These are phyloP conservation scores for Lampropteryx suffumata DNA, from an alignment of 2,888 invertebrate genomes.

Conservation along the genomic window DNA sequence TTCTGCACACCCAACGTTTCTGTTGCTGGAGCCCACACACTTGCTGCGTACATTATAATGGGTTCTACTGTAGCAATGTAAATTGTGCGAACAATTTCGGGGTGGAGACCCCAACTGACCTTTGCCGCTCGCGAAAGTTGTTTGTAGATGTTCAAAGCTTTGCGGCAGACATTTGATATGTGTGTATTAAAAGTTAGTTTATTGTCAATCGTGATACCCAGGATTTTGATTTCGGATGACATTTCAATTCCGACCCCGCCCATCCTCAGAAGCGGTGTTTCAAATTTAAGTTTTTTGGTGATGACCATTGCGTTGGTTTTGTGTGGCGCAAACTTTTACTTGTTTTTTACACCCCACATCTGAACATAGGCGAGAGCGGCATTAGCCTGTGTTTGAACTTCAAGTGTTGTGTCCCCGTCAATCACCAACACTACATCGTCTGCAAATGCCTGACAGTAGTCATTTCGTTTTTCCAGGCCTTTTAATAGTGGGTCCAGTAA, in stretches of 20 bases:
- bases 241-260: conserved; percentile 9
- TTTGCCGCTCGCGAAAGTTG: conserved; percentile 3
- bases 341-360: conserved; percentile 13
- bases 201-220: conserved; percentile 8
- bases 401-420: conserved; percentile 12
- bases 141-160: conserved; percentile 2
- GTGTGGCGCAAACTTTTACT: background rate
- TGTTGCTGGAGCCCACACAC: background rate
- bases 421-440: no score
- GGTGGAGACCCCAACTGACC: no score
- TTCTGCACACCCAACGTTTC: no score
- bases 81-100: background rate
- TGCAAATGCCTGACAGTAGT: conserved; percentile 25
- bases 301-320: background rate
- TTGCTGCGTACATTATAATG: background rate
- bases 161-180: conserved; percentile 1
- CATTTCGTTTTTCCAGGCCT: background rate
- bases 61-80: conserved; percentile 4
- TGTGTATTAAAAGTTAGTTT: conserved; percentile 16
- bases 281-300: background rate
- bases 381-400: conserved; percentile 18
- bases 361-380: conserved; percentile 25
- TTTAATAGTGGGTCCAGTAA: conserved; percentile 22
- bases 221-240: background rate
- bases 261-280: no score